Evolutionary conservation across 2,888 invertebrate genomes (phyloP).

Genomic region (Teleiodes luculella): DNA sequence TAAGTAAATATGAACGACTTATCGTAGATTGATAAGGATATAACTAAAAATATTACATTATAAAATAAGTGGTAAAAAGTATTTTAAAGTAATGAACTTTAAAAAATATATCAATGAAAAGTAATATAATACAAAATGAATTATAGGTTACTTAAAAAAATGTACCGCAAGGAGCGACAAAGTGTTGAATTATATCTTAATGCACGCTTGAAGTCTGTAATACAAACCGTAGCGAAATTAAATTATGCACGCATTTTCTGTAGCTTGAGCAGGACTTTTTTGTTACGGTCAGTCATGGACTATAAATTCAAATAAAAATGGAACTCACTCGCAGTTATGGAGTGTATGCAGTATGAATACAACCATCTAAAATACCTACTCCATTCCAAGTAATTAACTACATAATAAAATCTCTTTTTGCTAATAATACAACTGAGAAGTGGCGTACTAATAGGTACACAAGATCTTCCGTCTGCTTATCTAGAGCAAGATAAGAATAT

Average conservation of each 20-base stretch:
- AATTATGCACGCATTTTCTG: background rate
- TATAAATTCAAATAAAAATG: background rate
- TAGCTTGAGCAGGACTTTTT: constrained; percentile 26
- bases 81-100: background rate
- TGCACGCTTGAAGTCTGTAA: background rate
- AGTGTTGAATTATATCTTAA: background rate
- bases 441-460: too few species aligned
- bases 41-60: too few species aligned
- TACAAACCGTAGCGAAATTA: background rate
- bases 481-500: background rate
- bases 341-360: too few species aligned
- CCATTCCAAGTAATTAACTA: too few species aligned
- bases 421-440: too few species aligned
- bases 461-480: background rate
- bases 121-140: background rate
- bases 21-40: constrained; percentile 2
- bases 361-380: too few species aligned
- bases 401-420: too few species aligned
- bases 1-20: background rate
- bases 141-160: too few species aligned
- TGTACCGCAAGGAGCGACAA: background rate
- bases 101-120: background rate
- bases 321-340: too few species aligned
- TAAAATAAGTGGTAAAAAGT: too few species aligned
- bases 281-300: constrained; percentile 21